A percentile compares a stretch with the other conserved stretches of the same genome.
These are phyloP conservation scores for Micrastur ruficollis DNA, from an alignment of 2,797 vertebrate species.

Conservation along the genomic window DNA sequence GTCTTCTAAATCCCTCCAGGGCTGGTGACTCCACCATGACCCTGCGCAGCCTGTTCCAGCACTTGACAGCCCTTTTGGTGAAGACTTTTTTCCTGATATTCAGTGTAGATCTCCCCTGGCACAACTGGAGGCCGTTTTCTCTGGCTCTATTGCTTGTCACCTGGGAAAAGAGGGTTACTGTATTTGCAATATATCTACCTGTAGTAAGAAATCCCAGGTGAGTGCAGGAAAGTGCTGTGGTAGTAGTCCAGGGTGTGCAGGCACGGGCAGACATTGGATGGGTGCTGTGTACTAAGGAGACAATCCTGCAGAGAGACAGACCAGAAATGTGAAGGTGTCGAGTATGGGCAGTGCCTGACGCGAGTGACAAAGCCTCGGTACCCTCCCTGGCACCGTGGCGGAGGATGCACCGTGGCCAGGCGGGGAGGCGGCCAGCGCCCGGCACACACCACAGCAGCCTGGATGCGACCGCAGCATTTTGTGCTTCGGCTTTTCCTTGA, in stretches of 20 bases:
- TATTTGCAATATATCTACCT: rapidly evolving
- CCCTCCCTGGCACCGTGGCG: background rate
- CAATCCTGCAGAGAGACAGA: background rate
- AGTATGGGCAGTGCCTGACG: background rate
- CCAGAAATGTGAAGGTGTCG: background rate
- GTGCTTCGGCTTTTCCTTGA: background rate
- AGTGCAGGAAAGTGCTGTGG: background rate
- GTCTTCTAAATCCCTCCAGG: no score
- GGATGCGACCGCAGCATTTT: background rate
- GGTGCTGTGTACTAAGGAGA: background rate
- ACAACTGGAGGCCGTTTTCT: no score
- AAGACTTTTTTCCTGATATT: no score
- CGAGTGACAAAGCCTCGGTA: background rate
- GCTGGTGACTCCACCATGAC: no score
- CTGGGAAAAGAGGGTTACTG: no score
- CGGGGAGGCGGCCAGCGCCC: background rate
- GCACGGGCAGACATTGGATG: background rate
- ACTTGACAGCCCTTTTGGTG: no score
- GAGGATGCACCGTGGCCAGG: background rate
- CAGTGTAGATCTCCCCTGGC: no score
- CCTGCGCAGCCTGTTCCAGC: no score
- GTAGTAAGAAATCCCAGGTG: background rate
- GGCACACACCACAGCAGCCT: background rate
- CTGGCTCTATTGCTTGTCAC: no score
- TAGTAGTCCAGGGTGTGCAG: background rate